These are phyloP conservation scores for Urocyon cinereoargenteus DNA, from an alignment of 2,797 vertebrate genomes.

Conservation along the genomic window DNA sequence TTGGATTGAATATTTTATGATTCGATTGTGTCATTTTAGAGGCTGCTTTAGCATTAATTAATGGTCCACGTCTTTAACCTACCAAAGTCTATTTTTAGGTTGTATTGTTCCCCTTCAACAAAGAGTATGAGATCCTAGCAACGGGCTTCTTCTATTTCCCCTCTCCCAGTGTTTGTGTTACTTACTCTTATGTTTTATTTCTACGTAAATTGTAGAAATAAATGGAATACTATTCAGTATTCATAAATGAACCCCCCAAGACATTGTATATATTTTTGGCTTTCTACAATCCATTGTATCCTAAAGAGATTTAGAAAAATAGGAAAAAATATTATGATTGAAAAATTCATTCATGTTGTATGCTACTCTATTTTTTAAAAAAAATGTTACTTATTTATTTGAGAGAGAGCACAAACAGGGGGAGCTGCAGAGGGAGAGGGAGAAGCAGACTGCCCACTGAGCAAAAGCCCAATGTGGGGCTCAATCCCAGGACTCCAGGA, in stretches of 20 bases:
- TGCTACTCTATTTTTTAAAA: neutral
- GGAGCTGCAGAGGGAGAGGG: too few relatives aligned
- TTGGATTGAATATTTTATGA: neutral
- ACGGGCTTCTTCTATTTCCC: neutral
- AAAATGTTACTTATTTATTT: too few relatives aligned
- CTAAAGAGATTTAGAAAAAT: slow-evolving; percentile 27
- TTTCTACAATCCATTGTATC: neutral
- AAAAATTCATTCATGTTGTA: neutral
- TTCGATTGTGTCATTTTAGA: neutral
- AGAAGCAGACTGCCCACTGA: too few relatives aligned
- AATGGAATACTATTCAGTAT: too few relatives aligned
- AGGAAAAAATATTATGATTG: slow-evolving; percentile 8
- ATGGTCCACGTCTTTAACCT: neutral
- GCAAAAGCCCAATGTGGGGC: too few relatives aligned
- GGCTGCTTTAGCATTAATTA: neutral
- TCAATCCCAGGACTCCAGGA: too few relatives aligned
- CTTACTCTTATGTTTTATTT: slow-evolving; percentile 20
- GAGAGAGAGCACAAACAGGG: too few relatives aligned
- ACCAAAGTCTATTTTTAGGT: neutral
- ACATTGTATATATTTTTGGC: neutral
- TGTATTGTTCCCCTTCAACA: neutral
- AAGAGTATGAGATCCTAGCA: neutral
- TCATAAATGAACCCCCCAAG: neutral
- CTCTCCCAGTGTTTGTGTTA: neutral
- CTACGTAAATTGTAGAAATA: neutral